Percentiles rank a stretch among this genome's conserved stretches.
Conservation (phyloP, 1,140 invertebrate species). For the Pseudomyrmex concolor region DNA sequence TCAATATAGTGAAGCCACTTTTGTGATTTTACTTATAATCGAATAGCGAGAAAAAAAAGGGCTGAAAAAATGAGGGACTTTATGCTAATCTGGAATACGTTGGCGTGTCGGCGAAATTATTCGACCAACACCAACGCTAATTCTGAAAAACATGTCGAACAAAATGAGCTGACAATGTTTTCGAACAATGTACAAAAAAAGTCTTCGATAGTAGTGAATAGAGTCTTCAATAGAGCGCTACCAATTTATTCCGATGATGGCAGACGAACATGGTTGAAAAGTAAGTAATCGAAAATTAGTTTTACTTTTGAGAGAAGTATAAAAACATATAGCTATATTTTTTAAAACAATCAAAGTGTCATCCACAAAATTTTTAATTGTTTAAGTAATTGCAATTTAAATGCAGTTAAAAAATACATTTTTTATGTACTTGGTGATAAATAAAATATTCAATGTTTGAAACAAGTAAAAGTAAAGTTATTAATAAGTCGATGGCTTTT, state of each 20-base stretch:
- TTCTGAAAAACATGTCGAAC: slow-evolving; percentile 76
- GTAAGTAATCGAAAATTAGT: slow-evolving; percentile 81
- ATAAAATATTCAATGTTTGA: no score
- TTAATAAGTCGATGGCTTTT: no score
- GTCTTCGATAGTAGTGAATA: slow-evolving; percentile 85
- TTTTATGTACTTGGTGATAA: no score
- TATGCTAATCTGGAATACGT: slow-evolving; percentile 85
- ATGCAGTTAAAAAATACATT: no score
- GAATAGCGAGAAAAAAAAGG: background rate
- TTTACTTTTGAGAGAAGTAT: background rate
- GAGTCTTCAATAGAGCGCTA: slow-evolving; percentile 84
- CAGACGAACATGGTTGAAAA: slow-evolving; percentile 82
- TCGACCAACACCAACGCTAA: slow-evolving; percentile 81
- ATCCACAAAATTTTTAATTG: no score
- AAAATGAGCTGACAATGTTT: slow-evolving; percentile 73
- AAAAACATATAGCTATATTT: no score
- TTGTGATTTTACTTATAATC: background rate
- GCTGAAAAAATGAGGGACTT: slow-evolving; percentile 85
- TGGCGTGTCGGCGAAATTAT: slow-evolving; percentile 83
- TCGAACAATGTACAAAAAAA: slow-evolving; percentile 78
- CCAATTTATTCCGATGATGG: slow-evolving; percentile 79
- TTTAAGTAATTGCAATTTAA: no score
- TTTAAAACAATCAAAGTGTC: no score
- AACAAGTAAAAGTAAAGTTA: no score
- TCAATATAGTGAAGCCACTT: background rate